Conservation (phyloP, 2,888 invertebrate species). For the Calliphora vomitoria region DNA sequence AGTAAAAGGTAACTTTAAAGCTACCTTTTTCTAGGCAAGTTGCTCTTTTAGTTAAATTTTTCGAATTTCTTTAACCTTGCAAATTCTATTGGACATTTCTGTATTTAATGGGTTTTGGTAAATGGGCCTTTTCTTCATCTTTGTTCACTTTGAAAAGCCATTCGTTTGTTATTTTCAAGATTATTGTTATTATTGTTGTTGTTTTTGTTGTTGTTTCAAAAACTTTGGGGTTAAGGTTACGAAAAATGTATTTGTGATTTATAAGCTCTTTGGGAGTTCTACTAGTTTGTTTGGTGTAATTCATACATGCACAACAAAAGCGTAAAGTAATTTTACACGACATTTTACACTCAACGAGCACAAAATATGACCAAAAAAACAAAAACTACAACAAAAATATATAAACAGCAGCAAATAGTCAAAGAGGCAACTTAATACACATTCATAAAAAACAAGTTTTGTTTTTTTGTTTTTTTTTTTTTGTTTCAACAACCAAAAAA, state of each 20-base stretch:
- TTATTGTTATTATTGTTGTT: conserved; percentile 48
- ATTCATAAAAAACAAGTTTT: background rate
- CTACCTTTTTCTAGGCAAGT: too few relatives aligned
- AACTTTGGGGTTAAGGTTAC: conserved; percentile 69
- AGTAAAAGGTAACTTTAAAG: too few relatives aligned
- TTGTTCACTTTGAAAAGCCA: conserved; percentile 31
- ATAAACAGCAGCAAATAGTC: conserved; percentile 28
- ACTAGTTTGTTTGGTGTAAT: conserved; percentile 43
- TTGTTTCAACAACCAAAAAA: conserved; percentile 9
- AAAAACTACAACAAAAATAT: background rate
- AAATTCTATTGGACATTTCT: conserved; percentile 44
- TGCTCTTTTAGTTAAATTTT: too few relatives aligned
- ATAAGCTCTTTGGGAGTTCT: conserved; percentile 74
- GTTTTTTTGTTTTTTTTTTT: too few relatives aligned
- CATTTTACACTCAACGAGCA: conserved; percentile 76
- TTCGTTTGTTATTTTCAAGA: conserved; percentile 45
- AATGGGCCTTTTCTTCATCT: conserved; percentile 18
- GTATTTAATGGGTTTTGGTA: conserved; percentile 47
- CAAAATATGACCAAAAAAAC: conserved; percentile 50
- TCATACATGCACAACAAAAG: conserved; percentile 67
- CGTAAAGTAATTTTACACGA: conserved; percentile 77
- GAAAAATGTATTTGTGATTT: conserved; percentile 73
- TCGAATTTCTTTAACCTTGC: background rate
- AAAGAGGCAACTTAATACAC: conserved; percentile 42
- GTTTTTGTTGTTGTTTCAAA: conserved; percentile 23